Conservation (phyloP, 2,113 vertebrate species). For the Physeter macrocephalus region DNA sequence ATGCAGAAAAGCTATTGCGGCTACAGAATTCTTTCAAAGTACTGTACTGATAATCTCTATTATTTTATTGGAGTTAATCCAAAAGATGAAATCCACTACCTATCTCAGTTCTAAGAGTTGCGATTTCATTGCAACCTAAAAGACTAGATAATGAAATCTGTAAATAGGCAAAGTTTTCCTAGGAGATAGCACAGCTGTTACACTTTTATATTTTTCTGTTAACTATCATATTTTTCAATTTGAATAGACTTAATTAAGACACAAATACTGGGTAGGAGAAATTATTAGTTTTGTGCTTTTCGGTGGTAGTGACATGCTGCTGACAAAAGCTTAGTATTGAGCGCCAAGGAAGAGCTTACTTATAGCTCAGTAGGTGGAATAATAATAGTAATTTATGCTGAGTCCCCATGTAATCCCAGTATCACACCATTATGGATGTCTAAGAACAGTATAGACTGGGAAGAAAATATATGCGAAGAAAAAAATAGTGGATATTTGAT, state of each 20-base stretch:
- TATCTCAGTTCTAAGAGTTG: not conserved
- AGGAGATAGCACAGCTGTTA: not conserved
- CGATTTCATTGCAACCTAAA: not conserved
- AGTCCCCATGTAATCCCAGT: not conserved
- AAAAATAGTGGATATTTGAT: not conserved
- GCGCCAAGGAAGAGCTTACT: not conserved
- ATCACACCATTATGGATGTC: not conserved
- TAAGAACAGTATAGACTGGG: not conserved
- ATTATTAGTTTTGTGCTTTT: not conserved
- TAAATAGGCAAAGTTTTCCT: not conserved
- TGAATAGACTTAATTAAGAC: not conserved
- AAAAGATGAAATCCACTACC: not conserved
- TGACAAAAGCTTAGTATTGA: not conserved
- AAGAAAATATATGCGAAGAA: not conserved
- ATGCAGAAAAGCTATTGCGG: not conserved
- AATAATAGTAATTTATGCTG: not conserved
- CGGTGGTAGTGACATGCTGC: not conserved
- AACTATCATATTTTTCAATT: not conserved
- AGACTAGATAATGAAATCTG: not conserved
- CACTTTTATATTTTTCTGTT: not conserved
- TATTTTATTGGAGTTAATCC: not conserved
- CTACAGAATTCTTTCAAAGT: not conserved
- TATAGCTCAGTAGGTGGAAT: not conserved
- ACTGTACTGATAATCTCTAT: not conserved
- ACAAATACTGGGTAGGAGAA: not conserved